These are phyloP conservation scores for Pandemis corylana DNA, from an alignment of 2,888 invertebrate genomes.

Conservation along the genomic window DNA sequence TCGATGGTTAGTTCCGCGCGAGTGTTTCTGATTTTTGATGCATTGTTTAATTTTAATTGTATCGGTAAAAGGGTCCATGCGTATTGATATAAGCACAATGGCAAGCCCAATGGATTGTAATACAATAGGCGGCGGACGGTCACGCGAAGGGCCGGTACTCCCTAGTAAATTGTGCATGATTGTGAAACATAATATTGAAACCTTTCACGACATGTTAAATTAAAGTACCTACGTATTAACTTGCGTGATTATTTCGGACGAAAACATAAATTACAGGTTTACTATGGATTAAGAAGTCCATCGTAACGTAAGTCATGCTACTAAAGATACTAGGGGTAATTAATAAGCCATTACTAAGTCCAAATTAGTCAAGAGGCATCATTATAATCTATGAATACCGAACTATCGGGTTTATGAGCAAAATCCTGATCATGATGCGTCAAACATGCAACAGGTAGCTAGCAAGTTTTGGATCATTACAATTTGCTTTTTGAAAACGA, in stretches of 20 bases:
- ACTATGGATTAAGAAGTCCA: not conserved
- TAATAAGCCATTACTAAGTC: conserved; percentile 2
- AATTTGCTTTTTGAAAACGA: conserved; percentile 9
- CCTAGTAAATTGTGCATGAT: conserved; percentile 22
- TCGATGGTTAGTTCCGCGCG: conserved; percentile 37
- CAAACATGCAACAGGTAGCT: conserved; percentile 12
- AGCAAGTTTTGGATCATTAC: not conserved
- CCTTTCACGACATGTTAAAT: conserved; percentile 5
- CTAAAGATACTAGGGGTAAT: not conserved
- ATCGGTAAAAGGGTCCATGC: conserved; percentile 65
- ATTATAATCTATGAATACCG: not conserved
- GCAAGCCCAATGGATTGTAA: conserved; percentile 64
- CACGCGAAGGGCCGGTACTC: conserved; percentile 61
- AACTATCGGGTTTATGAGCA: not conserved
- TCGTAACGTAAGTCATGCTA: not conserved
- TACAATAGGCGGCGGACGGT: conserved; percentile 54
- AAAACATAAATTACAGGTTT: not conserved
- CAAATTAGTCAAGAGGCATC: not conserved
- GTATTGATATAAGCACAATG: conserved; percentile 68
- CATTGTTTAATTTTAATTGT: conserved; percentile 68
- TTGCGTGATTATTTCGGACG: not conserved
- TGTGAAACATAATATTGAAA: conserved; percentile 34
- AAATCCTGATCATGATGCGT: not conserved
- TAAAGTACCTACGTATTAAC: not conserved
- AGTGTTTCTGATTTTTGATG: conserved; percentile 22